Base-by-base conservation (phyloP, 2,888 invertebrate genomes). In the Caenorhabditis uteleia region DNA sequence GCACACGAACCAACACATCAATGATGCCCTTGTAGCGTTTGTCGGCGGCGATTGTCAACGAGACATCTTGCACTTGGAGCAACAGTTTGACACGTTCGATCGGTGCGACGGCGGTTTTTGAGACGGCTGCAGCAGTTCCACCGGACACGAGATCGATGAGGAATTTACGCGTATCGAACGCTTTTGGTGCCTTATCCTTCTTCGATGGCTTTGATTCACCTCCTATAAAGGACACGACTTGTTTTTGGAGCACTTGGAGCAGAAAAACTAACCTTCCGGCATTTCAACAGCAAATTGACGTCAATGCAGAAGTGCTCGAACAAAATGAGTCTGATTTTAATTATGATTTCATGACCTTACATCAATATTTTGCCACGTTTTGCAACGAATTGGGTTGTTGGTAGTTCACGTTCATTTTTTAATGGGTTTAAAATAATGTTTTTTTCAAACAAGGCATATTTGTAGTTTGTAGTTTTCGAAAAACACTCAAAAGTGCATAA, bases 91-190 rank as follows among this genome's bases (percentile, higher is more conserved):
- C 93, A 84, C 93, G 89, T 86, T 95, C 94, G 83, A 95, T 93
- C 56, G 94, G 94, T 14, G 94, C 94, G 64, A 93, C 93, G 36
- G 91, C 89, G 34, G 94, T 95, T 85, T 95, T 95, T 46, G 93
- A 92, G 71, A 93, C 89, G 34, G 93, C 94, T 21, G 94, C 94
- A 23, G 78, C 77, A 18, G 74, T 74, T 49, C 70, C 77, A 45
- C 78, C 78, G 42, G 74, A 68, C 21, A 62, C 67, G 48, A 78
- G 60, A 66, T 78, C 78, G 54, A 77, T 71, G 50, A 74, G 27
- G 74, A 78, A 78, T 45, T 77, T 78, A 45, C 51, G 68, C 54
- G 76, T 55, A 44, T 77, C 69, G 68, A 77, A 77, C 20, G 71
- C 74, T 59, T 70, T 60, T 48, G 53, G 36, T 18, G 36, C n/a